Conservation (phyloP, 2,797 vertebrate genomes). For the Eidolon dupreanum region DNA sequence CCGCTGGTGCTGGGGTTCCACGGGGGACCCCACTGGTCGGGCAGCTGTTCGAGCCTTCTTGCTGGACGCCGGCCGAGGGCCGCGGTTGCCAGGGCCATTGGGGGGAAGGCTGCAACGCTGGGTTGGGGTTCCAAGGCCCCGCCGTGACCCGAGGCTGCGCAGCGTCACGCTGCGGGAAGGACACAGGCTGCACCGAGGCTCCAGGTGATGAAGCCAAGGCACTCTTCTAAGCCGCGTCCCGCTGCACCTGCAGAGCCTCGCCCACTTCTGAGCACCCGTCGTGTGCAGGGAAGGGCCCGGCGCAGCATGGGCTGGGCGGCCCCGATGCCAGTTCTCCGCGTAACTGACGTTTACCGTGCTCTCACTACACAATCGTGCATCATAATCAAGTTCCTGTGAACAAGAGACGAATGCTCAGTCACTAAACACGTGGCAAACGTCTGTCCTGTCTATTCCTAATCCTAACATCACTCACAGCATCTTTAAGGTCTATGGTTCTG, state of each 20-base stretch:
- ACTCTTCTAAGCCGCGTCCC: not conserved
- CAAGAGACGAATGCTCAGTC: not conserved
- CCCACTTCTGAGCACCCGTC: not conserved
- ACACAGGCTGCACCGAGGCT: not conserved
- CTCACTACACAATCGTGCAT: not conserved
- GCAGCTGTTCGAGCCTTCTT: slow-evolving; percentile 6
- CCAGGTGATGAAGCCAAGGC: not conserved
- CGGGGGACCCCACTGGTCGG: not conserved
- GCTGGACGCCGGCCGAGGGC: not conserved
- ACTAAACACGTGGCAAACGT: not conserved
- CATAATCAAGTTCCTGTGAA: not conserved
- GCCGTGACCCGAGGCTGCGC: not conserved
- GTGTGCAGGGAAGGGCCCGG: not conserved
- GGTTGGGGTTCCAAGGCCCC: not conserved
- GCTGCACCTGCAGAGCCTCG: not conserved
- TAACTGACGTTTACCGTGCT: slow-evolving; percentile 28
- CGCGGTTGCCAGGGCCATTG: not conserved
- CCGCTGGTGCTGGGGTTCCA: not conserved
- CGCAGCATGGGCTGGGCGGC: not conserved
- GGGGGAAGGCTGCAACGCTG: not conserved
- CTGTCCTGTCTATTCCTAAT: not conserved
- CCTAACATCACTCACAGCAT: not conserved
- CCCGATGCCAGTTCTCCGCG: not conserved
- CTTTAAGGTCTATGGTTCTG: not conserved
- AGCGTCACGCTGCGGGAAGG: not conserved